Evolutionary conservation across 2,797 vertebrate genomes (phyloP), one percentile per base, ranked within the genome.

Genomic region (Geotrypetes seraphini): DNA sequence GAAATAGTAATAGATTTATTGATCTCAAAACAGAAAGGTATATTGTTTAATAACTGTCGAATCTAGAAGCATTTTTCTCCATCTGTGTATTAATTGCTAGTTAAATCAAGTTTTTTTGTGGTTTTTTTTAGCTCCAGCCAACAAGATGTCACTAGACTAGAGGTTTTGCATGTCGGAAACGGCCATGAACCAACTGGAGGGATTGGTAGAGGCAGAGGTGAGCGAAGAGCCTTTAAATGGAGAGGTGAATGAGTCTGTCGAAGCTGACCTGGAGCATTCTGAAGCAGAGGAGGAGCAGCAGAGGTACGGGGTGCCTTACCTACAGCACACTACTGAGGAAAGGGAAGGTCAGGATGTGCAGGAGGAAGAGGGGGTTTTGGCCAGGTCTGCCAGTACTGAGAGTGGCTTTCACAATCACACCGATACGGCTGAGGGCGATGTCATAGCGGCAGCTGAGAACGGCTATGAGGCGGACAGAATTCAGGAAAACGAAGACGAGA

Each of bases 401-500:
- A 97, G 92, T 2, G 90, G 90, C 50, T 95, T 97, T 60, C 93
- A 97, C 78, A 91, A 90, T 57, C 93, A 97, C 52, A 93, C 86
- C 0, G 93, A 97, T 71, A 85, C 88, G 5, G 91, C 86, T 0
- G 93, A 97, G 57, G 92, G 91, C 2, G 93, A 96, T 46, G 83
- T 83, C 10, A 73, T 84, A 29, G 69, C 82, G 16, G 67, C 73
- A 14, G 54, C 66, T 41, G 78, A 78, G 59, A 76, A 78, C 2
- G 73, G 71, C 37, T 62, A 69, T 1, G 84, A 86, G 15, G 53
- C 66, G 1, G 84, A 85, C 39, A 60, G 75, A 36, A 63, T 64
- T n/a, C 79, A 73, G 31, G 84, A 86, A 21, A 69, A 80, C 0
- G 87, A 90, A 39, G 86, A 88, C 19, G 90, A 92, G 56, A 78